phyloP scores from a whole-genome alignment of 2,113 vertebrate species.

The Cnemophilus loriae region DNA sequence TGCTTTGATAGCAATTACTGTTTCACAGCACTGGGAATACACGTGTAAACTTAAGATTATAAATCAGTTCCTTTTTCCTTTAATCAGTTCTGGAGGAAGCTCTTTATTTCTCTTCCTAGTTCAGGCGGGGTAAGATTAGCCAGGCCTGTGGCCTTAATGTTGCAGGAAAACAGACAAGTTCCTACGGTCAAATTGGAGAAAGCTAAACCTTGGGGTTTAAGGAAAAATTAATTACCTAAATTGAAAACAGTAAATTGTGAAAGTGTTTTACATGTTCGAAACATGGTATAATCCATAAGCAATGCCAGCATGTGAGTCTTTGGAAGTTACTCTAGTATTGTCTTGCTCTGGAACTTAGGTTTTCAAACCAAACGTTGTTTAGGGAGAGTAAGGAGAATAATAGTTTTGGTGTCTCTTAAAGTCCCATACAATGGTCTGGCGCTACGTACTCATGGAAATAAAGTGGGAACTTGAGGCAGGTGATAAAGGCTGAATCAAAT shows the following conservation, averaged over 20 bases:
- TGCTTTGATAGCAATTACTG: not conserved
- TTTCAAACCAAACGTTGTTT: constrained; percentile 37
- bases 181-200: not conserved
- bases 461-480: not conserved
- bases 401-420: not conserved
- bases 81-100: not conserved
- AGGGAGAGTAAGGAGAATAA: not conserved
- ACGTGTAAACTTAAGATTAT: not conserved
- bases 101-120: not conserved
- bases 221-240: not conserved
- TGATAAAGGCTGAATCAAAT: not conserved
- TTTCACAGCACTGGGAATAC: not conserved
- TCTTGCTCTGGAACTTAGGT: not conserved
- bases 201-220: not conserved
- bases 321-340: not conserved
- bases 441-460: not conserved
- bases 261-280: not conserved
- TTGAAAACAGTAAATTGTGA: not conserved
- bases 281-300: not conserved
- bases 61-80: not conserved
- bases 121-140: not conserved
- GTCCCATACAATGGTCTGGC: not conserved
- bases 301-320: not conserved
- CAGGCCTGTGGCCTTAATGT: not conserved
- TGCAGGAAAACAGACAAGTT: not conserved